A percentile compares a stretch with the other conserved stretches of the same genome.
Evolutionary conservation across 1,140 invertebrate species (phyloP).

Genomic region (Drosophila quadrilineata): DNA sequence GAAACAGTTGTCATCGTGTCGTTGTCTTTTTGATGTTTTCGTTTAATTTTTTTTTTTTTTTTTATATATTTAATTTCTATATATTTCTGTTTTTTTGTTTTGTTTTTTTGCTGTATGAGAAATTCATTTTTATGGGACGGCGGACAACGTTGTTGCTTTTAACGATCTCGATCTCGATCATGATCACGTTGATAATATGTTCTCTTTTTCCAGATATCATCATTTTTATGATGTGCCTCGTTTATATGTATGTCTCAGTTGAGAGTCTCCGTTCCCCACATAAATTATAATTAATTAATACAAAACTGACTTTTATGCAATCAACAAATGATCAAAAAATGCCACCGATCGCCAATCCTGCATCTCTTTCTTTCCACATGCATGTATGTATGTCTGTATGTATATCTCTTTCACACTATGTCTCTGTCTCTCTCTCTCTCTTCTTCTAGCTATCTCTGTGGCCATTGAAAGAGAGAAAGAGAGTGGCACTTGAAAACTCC

Average conservation of each 20-base stretch:
- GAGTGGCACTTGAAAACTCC: too few species aligned
- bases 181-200: too few species aligned
- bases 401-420: too few species aligned
- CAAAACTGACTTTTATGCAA: constrained; percentile 71
- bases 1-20: too few species aligned
- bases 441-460: too few species aligned
- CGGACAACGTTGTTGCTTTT: constrained; percentile 37
- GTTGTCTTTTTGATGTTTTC: constrained; percentile 63
- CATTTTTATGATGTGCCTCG: constrained; percentile 75
- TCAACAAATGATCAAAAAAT: constrained; percentile 20
- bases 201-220: constrained; percentile 56
- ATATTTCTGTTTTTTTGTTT: not conserved
- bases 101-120: constrained; percentile 13
- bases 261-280: too few species aligned
- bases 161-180: too few species aligned
- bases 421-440: not conserved
- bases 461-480: not conserved
- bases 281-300: constrained; percentile 78
- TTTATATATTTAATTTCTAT: constrained; percentile 51
- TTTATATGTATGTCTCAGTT: constrained; percentile 69
- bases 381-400: too few species aligned
- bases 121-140: constrained; percentile 27
- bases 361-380: too few species aligned
- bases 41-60: too few species aligned
- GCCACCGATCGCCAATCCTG: too few species aligned